Conservation (phyloP, 2,888 invertebrate species). For the Alsophila aescularia region DNA sequence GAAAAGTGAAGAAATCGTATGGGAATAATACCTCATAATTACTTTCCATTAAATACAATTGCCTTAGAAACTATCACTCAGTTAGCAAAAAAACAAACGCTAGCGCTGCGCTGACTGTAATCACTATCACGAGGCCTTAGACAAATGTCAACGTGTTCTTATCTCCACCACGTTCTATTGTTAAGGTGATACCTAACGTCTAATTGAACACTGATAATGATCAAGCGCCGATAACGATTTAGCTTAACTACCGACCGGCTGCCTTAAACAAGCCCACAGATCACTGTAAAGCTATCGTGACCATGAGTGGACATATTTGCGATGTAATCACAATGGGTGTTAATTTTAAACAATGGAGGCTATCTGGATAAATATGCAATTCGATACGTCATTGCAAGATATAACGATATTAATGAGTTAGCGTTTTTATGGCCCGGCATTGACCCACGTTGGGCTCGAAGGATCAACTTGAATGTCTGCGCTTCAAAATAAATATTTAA, state of each 20-base stretch:
- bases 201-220: slow-evolving; percentile 49
- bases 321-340: slow-evolving; percentile 45
- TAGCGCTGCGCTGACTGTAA: background rate
- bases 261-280: slow-evolving; percentile 17
- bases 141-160: slow-evolving; percentile 33
- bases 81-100: background rate
- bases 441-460: slow-evolving; percentile 25
- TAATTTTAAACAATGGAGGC: slow-evolving; percentile 43
- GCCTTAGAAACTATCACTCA: background rate
- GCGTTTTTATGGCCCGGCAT: slow-evolving; percentile 30
- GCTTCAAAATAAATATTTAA: slow-evolving; percentile 17
- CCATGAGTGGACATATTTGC: slow-evolving; percentile 36
- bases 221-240: slow-evolving; percentile 9
- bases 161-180: slow-evolving; percentile 34
- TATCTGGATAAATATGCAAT: slow-evolving; percentile 28
- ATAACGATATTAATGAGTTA: slow-evolving; percentile 9
- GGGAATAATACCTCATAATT: slow-evolving; percentile 10
- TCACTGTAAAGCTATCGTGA: slow-evolving; percentile 1
- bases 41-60: slow-evolving; percentile 7
- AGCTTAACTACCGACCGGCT: slow-evolving; percentile 11
- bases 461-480: slow-evolving; percentile 5
- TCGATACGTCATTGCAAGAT: slow-evolving; percentile 10
- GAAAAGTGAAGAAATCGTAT: slow-evolving; percentile 16
- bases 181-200: slow-evolving; percentile 41
- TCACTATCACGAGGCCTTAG: slow-evolving; percentile 4